Percentiles rank a stretch among this genome's conserved stretches.
Conservation (phyloP, 1,140 invertebrate genomes). For the Leptestheria dahalacensis region DNA sequence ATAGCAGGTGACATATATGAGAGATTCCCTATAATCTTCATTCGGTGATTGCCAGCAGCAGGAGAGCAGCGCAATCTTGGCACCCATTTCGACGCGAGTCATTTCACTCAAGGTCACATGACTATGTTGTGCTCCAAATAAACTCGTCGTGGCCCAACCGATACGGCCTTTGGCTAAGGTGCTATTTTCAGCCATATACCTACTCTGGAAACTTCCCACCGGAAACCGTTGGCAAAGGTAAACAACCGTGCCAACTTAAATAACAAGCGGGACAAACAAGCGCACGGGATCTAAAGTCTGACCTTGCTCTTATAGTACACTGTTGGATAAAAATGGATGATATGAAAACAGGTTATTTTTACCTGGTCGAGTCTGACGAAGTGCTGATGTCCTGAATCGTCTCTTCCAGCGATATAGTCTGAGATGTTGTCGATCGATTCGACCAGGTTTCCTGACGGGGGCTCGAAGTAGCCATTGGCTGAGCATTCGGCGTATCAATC, state of each 20-base stretch:
- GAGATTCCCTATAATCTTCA: not conserved
- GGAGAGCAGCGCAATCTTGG: too few relatives aligned
- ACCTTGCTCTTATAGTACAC: too few relatives aligned
- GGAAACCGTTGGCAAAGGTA: not conserved
- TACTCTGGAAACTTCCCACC: not conserved
- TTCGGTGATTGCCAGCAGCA: not conserved
- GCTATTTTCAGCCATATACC: not conserved
- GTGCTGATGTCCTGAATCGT: constrained; percentile 15
- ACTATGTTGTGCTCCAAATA: not conserved
- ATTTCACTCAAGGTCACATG: not conserved
- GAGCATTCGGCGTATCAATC: not conserved
- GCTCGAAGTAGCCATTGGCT: constrained; percentile 13
- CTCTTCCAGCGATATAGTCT: constrained; percentile 14
- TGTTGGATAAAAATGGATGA: not conserved
- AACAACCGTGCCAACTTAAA: not conserved
- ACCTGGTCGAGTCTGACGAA: constrained; percentile 13
- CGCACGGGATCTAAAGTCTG: not conserved
- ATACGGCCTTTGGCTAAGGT: not conserved
- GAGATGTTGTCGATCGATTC: not conserved
- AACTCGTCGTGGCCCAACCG: not conserved
- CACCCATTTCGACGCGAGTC: not conserved
- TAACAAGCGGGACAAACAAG: not conserved
- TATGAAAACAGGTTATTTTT: not conserved
- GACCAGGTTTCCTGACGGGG: constrained; percentile 1
- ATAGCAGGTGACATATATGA: not conserved